phyloP scores from a whole-genome alignment of 2,797 vertebrate genomes.

The Remorina albescens region DNA sequence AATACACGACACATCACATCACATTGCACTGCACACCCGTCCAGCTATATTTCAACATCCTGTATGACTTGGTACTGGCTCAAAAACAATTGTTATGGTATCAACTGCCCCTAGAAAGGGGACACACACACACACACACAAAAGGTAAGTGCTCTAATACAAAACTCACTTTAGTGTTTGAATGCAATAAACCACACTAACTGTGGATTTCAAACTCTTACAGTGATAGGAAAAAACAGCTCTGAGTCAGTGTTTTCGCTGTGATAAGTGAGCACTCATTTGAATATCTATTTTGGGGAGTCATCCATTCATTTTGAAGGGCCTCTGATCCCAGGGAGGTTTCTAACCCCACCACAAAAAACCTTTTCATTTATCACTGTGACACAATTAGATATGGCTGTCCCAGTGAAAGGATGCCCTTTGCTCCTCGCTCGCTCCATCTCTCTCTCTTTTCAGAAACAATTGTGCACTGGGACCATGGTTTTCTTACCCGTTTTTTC shows the following conservation, averaged over 20 bases:
- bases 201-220: background rate
- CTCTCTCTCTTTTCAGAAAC: slow-evolving; percentile 71
- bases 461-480: slow-evolving; percentile 68
- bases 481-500: slow-evolving; percentile 47
- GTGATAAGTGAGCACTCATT: slow-evolving; percentile 61
- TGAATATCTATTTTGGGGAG: slow-evolving; percentile 70
- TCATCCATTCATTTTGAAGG: slow-evolving; percentile 76
- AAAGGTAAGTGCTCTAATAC: too few species aligned
- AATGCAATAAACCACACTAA: too few species aligned
- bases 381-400: slow-evolving; percentile 84
- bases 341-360: slow-evolving; percentile 78
- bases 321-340: slow-evolving; percentile 74
- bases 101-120: too few species aligned
- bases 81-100: too few species aligned
- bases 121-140: too few species aligned
- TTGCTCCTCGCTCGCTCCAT: slow-evolving; percentile 43
- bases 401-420: slow-evolving; percentile 74
- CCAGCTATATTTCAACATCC: too few species aligned
- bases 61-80: too few species aligned
- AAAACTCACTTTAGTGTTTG: too few species aligned
- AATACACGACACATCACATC: too few species aligned
- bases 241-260: slow-evolving; percentile 10
- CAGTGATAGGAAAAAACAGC: background rate
- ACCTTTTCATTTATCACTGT: slow-evolving; percentile 79
- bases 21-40: too few species aligned